Conservation (phyloP, 2,797 vertebrate genomes). For the Coranthus polyacanthus region DNA sequence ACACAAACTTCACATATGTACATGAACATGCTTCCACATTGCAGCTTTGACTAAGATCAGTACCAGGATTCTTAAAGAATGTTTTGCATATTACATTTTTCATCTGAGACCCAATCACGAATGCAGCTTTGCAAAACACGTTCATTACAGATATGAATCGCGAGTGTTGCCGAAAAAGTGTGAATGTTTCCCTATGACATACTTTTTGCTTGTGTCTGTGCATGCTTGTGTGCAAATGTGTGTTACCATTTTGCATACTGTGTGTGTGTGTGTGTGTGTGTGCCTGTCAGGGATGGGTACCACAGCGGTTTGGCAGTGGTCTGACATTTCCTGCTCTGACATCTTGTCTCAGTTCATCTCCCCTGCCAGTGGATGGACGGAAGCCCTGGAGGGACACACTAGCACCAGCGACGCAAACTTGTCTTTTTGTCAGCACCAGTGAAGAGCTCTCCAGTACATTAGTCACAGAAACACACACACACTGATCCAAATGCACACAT, state of each 20-base stretch:
- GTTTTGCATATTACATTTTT: background rate
- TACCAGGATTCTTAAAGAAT: constrained; percentile 1
- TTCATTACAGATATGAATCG: too few relatives aligned
- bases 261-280: constrained; percentile 33
- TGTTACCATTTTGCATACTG: constrained; percentile 26
- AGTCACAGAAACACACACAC: constrained; percentile 71
- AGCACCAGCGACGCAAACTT: constrained; percentile 81
- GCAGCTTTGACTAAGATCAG: constrained; percentile 21
- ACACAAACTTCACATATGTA: too few relatives aligned
- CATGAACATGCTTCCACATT: too few relatives aligned
- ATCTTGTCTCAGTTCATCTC: constrained; percentile 87
- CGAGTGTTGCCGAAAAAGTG: background rate
- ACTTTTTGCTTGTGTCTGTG: constrained; percentile 11
- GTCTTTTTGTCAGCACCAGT: constrained; percentile 84
- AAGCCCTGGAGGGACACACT: constrained; percentile 81
- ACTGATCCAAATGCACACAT: constrained; percentile 41
- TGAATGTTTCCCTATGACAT: constrained; percentile 14
- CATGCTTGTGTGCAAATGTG: constrained; percentile 22
- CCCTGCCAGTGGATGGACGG: constrained; percentile 76
- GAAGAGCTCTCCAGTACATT: constrained; percentile 80
- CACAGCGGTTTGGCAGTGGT: constrained; percentile 76
- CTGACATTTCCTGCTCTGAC: constrained; percentile 84
- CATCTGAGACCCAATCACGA: background rate
- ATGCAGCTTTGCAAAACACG: background rate
- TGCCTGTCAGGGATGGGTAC: constrained; percentile 73